A percentile compares a stretch with the other conserved stretches of the same genome.
These are phyloP conservation scores for Elymnias hypermnestra DNA, from an alignment of 1,140 invertebrate genomes.

Conservation along the genomic window DNA sequence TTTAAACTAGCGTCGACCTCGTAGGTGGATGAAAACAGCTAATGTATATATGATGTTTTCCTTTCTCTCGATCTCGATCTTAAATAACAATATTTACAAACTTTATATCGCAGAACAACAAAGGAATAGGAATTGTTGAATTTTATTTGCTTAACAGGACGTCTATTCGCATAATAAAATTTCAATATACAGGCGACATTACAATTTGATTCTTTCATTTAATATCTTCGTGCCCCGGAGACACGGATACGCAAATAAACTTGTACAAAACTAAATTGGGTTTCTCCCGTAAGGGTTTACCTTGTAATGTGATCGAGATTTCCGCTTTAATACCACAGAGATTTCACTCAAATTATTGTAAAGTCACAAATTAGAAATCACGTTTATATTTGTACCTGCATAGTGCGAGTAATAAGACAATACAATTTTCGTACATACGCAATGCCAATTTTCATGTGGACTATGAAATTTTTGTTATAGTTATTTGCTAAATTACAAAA, in stretches of 20 bases:
- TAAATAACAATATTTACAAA: too few species aligned
- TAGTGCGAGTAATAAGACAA: too few species aligned
- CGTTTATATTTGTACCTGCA: background rate
- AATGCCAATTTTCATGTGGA: too few species aligned
- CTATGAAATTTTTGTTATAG: too few species aligned
- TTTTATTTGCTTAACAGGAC: constrained; percentile 22
- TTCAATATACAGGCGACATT: constrained; percentile 51
- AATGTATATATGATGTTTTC: too few species aligned
- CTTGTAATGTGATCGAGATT: constrained; percentile 62
- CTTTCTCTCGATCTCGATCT: too few species aligned
- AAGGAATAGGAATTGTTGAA: too few species aligned
- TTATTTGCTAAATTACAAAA: too few species aligned
- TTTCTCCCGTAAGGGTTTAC: constrained; percentile 54
- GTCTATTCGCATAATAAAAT: constrained; percentile 40
- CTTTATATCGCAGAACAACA: too few species aligned
- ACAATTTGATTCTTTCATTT: constrained; percentile 58
- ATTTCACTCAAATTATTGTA: constrained; percentile 37
- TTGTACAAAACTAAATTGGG: constrained; percentile 68
- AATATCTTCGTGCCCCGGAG: constrained; percentile 52
- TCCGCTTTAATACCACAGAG: constrained; percentile 38
- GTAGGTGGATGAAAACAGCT: too few species aligned
- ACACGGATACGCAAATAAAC: constrained; percentile 64
- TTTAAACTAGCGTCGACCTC: too few species aligned
- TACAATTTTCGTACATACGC: too few species aligned
- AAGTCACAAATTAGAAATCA: constrained; percentile 21